Conservation (phyloP, 2,888 invertebrate genomes). For the Spisula subtruncata region DNA sequence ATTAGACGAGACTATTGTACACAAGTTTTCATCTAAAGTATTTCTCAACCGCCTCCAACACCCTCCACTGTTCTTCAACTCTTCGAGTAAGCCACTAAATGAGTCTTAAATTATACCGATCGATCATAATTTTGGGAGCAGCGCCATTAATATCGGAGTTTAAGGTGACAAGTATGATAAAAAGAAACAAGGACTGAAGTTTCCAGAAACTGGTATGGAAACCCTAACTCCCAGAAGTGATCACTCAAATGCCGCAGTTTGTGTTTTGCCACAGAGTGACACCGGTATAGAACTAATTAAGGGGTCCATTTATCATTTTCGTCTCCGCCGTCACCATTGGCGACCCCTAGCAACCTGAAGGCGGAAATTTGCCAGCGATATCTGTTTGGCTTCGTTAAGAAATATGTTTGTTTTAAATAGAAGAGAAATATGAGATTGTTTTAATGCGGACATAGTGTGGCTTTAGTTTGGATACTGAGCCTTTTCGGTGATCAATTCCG, state of each 20-base stretch:
- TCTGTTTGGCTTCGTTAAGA: slow-evolving; percentile 73
- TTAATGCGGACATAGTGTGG: slow-evolving; percentile 42
- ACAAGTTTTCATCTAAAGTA: slow-evolving; percentile 22
- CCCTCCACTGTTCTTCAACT: slow-evolving; percentile 42
- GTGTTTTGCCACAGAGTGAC: slow-evolving; percentile 68
- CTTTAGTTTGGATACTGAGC: neutral
- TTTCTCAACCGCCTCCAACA: slow-evolving; percentile 35
- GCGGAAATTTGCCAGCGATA: slow-evolving; percentile 72
- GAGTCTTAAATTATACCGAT: slow-evolving; percentile 64
- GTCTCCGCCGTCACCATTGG: slow-evolving; percentile 65
- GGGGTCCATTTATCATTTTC: slow-evolving; percentile 72
- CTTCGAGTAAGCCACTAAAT: slow-evolving; percentile 54
- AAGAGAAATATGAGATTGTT: slow-evolving; percentile 65
- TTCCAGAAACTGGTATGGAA: slow-evolving; percentile 39
- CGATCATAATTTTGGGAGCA: slow-evolving; percentile 70
- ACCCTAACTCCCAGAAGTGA: slow-evolving; percentile 55
- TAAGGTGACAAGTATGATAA: slow-evolving; percentile 68
- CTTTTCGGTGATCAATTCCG: neutral
- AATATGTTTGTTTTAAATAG: slow-evolving; percentile 72
- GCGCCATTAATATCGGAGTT: slow-evolving; percentile 68
- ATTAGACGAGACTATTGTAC: neutral
- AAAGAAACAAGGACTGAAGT: slow-evolving; percentile 54
- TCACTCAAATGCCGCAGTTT: slow-evolving; percentile 63
- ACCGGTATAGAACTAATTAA: slow-evolving; percentile 71
- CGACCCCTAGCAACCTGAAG: slow-evolving; percentile 69